These are phyloP conservation scores for Cancer borealis DNA, from an alignment of 2,888 invertebrate species.

Conservation along the genomic window DNA sequence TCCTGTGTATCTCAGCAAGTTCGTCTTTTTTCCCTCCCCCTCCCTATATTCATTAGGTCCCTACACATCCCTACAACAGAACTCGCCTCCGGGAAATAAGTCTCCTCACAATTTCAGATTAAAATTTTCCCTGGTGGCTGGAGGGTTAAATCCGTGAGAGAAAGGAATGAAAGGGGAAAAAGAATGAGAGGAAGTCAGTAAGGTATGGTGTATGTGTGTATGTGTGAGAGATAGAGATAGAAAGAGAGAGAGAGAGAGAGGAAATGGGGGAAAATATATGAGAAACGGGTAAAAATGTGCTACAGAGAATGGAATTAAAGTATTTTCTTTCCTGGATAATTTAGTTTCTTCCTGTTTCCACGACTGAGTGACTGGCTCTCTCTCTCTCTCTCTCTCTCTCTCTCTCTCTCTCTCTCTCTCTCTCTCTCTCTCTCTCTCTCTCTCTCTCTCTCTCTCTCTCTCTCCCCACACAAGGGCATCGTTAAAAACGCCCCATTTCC, in stretches of 20 bases:
- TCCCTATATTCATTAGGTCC: background rate
- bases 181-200: background rate
- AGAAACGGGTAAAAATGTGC: background rate
- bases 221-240: too few relatives aligned
- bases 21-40: background rate
- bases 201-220: background rate
- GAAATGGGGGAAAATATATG: background rate
- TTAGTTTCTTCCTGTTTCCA: background rate
- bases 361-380: background rate
- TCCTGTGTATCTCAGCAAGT: background rate
- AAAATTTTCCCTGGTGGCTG: background rate
- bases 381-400: background rate
- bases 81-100: background rate
- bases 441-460: background rate
- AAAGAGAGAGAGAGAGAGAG: background rate
- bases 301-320: background rate
- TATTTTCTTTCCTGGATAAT: constrained; percentile 16
- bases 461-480: background rate
- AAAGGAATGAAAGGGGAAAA: background rate
- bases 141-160: background rate
- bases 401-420: constrained; percentile 11
- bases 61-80: background rate
- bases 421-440: constrained; percentile 25
- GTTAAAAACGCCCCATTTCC: background rate
- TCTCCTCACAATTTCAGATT: background rate